Percentiles rank a stretch among this genome's conserved stretches.
Evolutionary conservation across 2,113 vertebrate species (phyloP).

Genomic region (Erpornis zantholeuca): DNA sequence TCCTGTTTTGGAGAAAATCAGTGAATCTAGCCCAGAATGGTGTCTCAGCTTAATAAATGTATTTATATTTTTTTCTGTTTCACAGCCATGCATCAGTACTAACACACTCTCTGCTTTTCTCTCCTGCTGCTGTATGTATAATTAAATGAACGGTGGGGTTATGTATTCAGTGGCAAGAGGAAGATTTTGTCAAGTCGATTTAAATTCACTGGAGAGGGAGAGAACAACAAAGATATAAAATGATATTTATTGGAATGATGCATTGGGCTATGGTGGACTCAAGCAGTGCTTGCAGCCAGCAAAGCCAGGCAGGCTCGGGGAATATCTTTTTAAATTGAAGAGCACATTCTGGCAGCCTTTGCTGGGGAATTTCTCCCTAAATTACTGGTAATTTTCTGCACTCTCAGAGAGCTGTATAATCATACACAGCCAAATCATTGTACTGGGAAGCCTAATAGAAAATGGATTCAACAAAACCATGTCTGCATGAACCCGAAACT

Average conservation of each 20-base stretch:
- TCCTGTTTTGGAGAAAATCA: background rate
- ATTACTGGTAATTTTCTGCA: constrained; percentile 65
- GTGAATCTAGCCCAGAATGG: background rate
- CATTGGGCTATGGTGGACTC: constrained; percentile 18
- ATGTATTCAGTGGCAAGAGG: background rate
- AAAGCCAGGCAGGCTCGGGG: constrained; percentile 53
- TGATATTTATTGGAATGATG: constrained; percentile 55
- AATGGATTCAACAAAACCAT: constrained; percentile 38
- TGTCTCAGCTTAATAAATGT: background rate
- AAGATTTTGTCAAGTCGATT: constrained; percentile 21
- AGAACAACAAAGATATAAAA: constrained; percentile 31
- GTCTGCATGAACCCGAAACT: background rate
- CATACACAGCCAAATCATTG: constrained; percentile 56
- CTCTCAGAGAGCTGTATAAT: constrained; percentile 59
- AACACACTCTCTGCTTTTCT: background rate
- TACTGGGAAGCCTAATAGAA: constrained; percentile 46
- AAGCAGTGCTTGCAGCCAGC: constrained; percentile 49
- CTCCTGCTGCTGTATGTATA: background rate
- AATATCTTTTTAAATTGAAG: constrained; percentile 63
- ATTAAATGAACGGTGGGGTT: background rate
- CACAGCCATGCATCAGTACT: background rate
- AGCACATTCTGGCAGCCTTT: constrained; percentile 43
- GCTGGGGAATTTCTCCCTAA: constrained; percentile 56
- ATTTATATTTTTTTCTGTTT: background rate
- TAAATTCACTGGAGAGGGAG: constrained; percentile 30